Evolutionary conservation across 2,113 vertebrate species (phyloP), one percentile per base, ranked within the genome.

Genomic region (Eudyptes chrysolophus): DNA sequence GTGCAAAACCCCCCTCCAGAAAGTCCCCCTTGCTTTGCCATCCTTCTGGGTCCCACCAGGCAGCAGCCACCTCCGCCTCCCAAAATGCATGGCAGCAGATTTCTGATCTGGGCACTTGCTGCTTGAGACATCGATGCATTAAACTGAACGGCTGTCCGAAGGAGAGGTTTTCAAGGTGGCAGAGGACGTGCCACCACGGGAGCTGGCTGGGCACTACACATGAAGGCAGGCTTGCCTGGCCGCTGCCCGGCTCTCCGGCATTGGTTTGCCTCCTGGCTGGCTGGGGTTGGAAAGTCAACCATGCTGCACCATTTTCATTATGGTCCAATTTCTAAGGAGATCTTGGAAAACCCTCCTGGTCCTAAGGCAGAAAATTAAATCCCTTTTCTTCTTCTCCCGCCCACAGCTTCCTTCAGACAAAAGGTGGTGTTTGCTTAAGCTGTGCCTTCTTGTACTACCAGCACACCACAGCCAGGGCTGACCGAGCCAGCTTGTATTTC

Each of bases 101-200:
- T 61, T 60, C 76, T 16, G 7, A 10, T 9, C 25, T 0, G 2
- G 49, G 32, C 18, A 20, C 38, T 74, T 34, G 14, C 62, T 74
- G 36, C 66, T 49, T 14, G 54, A 25, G 6, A 6, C 8, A 20
- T 7, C 1, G 3, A 7, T 15, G 19, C 13, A 25, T 44, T 38
- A 16, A 62, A 57, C 10, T 16, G 69, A 62, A 2, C 38, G 4
- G 38, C 34, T 0, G 0, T 44, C 51, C 3, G 8, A n/a, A 49
- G 17, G 20, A 29, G 60, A 16, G 48, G 2, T 34, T 68, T 54
- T 54, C 58, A 54, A 16, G 49, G 57, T 24, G 22, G 68, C 18
- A 25, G 32, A 46, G 54, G 49, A 69, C 0, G 0, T 68, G 72
- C 38, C 40, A 26, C n/a, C 21, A 1, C 0, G 8, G 52, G 52